Evolutionary conservation across 1,140 invertebrate genomes (phyloP), one percentile per base, ranked within the genome.

Genomic region (Hesperophylax magnus): DNA sequence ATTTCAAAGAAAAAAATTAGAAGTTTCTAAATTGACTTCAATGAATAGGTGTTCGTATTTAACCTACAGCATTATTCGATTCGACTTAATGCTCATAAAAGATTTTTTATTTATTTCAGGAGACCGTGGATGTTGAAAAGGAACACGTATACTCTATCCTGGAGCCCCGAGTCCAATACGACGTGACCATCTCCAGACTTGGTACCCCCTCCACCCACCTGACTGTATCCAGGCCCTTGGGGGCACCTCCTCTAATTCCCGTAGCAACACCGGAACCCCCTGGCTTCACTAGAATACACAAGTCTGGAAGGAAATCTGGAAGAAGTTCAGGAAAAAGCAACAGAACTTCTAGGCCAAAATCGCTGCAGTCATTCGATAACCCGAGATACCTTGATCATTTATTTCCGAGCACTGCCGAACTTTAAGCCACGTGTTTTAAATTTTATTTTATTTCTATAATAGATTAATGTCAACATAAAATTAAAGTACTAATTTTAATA

Each of bases 111-210:
- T n/a, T 61, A 78, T 80, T 85, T 17, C 83, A 90, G 89, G 88
- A 80, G 20, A 78, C 78, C 78, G 53, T 80, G 77, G 82, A 82
- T 9, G n/a, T 17, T 63, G 80, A 84, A 24, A 90, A 90, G 88
- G 89, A 90, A 85, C 89, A 90, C 84, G 88, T 90, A 63, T 90
- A 90, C 86, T 89, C 89, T 86, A 86, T 90, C 75, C 79, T 89
- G 85, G 89, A 90, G 80, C 89, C 89, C 85, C 88, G 88, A 86
- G 88, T 90, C 85, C 89, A 90, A 85, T 90, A 90, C 85, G 89
- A 90, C 84, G 86, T 90, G 86, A 90, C 88, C 81, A 90, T 90
- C 84, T 89, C 89, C 85, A 89, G 90, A 80, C 86, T 87, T 84
- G 89, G 89, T 81, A 87, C 89, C 84, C 89, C 89, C 85, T 88